phyloP scores from a whole-genome alignment of 92 coral and sea anemone genomes.

The Bergia sp. region DNA sequence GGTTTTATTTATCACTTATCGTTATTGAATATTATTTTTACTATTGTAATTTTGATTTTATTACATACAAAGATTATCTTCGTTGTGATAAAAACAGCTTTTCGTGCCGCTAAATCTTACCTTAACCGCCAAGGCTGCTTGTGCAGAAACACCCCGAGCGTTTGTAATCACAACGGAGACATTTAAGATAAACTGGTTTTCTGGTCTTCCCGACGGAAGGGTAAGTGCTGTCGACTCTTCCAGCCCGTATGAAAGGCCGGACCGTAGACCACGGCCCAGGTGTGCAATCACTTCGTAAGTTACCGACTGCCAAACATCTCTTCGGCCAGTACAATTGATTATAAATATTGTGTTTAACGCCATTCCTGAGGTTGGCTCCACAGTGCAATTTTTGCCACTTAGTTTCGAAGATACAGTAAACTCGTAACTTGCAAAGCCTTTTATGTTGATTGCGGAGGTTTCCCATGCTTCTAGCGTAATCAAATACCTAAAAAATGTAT shows the following conservation, averaged over 20 bases:
- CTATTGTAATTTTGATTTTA: no score
- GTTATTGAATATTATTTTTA: no score
- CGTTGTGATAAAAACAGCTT: no score
- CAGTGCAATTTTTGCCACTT: background rate
- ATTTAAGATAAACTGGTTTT: background rate
- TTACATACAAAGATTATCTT: no score
- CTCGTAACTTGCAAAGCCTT: conserved; percentile 8
- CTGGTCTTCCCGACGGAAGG: background rate
- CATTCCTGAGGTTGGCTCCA: background rate
- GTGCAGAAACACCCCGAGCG: background rate
- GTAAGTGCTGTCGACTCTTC: background rate
- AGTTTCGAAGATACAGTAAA: background rate
- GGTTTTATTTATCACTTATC: no score
- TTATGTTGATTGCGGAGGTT: background rate
- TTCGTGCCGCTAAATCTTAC: background rate
- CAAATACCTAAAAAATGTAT: background rate
- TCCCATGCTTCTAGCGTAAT: background rate
- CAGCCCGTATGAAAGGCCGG: background rate
- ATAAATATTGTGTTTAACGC: background rate
- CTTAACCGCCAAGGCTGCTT: background rate
- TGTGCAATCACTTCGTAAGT: background rate
- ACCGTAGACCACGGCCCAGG: background rate
- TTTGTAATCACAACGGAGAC: background rate
- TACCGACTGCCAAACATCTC: background rate
- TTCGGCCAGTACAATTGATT: background rate